phyloP scores from a whole-genome alignment of 1,140 invertebrate genomes.

The Sesamia nonagrioides region DNA sequence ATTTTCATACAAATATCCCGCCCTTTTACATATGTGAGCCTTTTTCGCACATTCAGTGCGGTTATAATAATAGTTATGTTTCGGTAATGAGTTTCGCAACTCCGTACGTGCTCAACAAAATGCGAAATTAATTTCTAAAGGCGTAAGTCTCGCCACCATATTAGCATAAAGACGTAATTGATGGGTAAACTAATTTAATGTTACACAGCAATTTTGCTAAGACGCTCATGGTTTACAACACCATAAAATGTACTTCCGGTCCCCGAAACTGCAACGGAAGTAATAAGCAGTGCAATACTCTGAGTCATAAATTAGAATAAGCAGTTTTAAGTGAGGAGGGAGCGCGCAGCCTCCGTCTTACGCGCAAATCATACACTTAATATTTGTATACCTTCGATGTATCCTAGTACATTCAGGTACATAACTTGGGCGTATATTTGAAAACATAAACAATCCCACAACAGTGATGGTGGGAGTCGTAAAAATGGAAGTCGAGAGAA shows the following conservation, averaged over 20 bases:
- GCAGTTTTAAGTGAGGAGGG: constrained; percentile 76
- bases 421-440: constrained; percentile 66
- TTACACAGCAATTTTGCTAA: constrained; percentile 82
- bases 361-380: constrained; percentile 48
- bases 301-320: constrained; percentile 83
- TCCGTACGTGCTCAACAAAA: constrained; percentile 34
- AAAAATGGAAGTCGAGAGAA: constrained; percentile 80
- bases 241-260: constrained; percentile 81
- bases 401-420: constrained; percentile 13
- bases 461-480: constrained; percentile 79
- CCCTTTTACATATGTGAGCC: constrained; percentile 51
- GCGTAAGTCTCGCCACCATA: constrained; percentile 56
- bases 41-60: constrained; percentile 9
- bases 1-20: constrained; percentile 30
- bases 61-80: constrained; percentile 27
- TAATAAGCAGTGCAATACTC: constrained; percentile 84
- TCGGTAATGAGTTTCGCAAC: constrained; percentile 31
- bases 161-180: constrained; percentile 75
- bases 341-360: constrained; percentile 47
- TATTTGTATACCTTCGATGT: constrained; percentile 40
- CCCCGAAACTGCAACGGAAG: constrained; percentile 81
- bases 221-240: constrained; percentile 81
- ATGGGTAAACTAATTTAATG: constrained; percentile 82
- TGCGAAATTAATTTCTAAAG: constrained; percentile 44
- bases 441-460: constrained; percentile 82